Evolutionary conservation across 2,113 vertebrate species (phyloP).

Genomic region (Oncorhynchus kisutch): DNA sequence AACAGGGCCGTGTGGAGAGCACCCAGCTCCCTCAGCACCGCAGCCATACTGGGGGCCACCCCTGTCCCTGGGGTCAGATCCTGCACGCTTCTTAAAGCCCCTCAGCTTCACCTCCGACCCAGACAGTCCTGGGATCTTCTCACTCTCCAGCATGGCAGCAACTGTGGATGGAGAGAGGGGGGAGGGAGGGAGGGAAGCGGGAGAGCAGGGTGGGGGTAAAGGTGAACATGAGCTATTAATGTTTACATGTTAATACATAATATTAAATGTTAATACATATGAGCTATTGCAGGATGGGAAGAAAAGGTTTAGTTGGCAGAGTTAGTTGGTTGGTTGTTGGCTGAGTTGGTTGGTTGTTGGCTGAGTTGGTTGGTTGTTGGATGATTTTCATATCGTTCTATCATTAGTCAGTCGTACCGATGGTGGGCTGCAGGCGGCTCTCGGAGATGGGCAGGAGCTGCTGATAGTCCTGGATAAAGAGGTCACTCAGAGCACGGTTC

Average conservation of each 20-base stretch:
- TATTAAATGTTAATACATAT: no score
- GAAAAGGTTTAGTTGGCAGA: neutral
- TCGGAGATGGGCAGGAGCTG: conserved; percentile 75
- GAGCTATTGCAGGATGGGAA: neutral
- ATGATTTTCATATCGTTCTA: no score
- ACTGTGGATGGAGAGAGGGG: conserved; percentile 52
- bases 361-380: no score
- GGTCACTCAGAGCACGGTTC: conserved; percentile 59
- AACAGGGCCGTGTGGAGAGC: conserved; percentile 55
- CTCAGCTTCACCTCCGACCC: conserved; percentile 41
- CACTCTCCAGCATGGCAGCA: conserved; percentile 75
- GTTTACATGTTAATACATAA: no score
- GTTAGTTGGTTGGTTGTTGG: neutral
- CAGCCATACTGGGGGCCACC: conserved; percentile 54
- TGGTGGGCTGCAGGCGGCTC: conserved; percentile 70
- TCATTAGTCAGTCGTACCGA: conserved; percentile 53
- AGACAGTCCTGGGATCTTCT: conserved; percentile 72
- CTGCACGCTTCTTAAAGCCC: conserved; percentile 38
- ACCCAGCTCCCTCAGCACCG: conserved; percentile 71
- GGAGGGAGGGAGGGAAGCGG: no score
- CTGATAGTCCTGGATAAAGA: conserved; percentile 79
- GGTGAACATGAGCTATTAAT: neutral
- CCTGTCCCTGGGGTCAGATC: conserved; percentile 55
- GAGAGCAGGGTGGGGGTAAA: neutral
- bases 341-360: no score